Base-by-base conservation (phyloP, 2,888 invertebrate species). In the Bombylius discolor region DNA sequence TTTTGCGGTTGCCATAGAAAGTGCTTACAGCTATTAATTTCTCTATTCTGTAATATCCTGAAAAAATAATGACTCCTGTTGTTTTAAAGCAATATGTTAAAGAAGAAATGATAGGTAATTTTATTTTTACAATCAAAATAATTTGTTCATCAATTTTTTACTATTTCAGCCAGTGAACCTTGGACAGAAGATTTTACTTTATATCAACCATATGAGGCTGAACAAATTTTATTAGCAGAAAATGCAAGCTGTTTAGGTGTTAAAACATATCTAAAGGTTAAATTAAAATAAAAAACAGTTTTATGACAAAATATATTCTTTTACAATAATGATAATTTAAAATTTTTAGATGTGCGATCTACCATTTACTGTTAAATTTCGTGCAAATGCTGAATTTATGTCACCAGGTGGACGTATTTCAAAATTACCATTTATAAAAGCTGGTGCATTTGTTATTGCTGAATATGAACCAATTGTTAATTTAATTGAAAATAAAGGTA, bases 351-450 rank as follows among this genome's bases (percentile, higher is more conserved):
- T 98, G 90, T 91, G 91, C 68, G 83, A 85, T 55, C 78, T 98
- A 1, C 83, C 87, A 0, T 95, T 87, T 70, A 79, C 82, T 64
- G 82, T 93, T 6, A 88, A 90, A 62, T 85, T 87, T 65, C 79
- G 87, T 60, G 82, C 86, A 65, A 99, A 99, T 77, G 96, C 97
- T 0, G 95, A 97, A 68, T 89, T 88, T 68, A 97, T 98, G 91
- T 96, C 97, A 0, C 97, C 97, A 0, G 88, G 92, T 6, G 93
- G 93, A 1, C 83, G 70, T 4, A 70, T 71, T 68, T 74, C 74
- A 5, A 75, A 87, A 63, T 85, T 98, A 1, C 98, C 98, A 0
- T 93, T 98, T 67, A 84, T 98, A 56, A 87, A 88, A 68, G 89
- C 90, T 62, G 95, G 95, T 0, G 84, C 87, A 0, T 91, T 91